A percentile compares a stretch with the other conserved stretches of the same genome.
Evolutionary conservation across 1,140 invertebrate genomes (phyloP).

Genomic region (Drosophila paulistorum): DNA sequence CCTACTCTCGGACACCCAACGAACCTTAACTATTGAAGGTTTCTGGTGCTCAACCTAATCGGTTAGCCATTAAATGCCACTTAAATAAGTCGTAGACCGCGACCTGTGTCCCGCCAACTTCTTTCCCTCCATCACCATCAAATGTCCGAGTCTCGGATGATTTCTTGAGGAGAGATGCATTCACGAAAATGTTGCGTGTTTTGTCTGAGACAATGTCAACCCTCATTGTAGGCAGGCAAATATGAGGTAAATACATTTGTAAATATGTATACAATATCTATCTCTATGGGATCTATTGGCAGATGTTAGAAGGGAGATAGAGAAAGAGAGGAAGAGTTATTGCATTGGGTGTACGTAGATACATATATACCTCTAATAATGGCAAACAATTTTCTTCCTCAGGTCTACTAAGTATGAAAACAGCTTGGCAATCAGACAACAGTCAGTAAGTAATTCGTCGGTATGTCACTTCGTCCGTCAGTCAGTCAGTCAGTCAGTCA

Average conservation of each 20-base stretch:
- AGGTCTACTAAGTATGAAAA: conserved; percentile 48
- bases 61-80: conserved; percentile 66
- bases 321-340: not conserved
- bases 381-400: conserved; percentile 54
- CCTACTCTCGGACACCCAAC: conserved; percentile 18
- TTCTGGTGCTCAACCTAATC: conserved; percentile 3
- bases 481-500: not conserved
- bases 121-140: not conserved
- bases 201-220: conserved; percentile 52
- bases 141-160: not conserved
- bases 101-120: not conserved
- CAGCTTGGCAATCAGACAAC: conserved; percentile 23
- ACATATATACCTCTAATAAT: conserved; percentile 44
- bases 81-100: conserved; percentile 43
- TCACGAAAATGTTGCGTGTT: conserved; percentile 64
- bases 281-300: not conserved
- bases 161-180: conserved; percentile 45
- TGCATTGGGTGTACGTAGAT: conserved; percentile 14
- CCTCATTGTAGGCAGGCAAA: conserved; percentile 39
- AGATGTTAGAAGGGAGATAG: not conserved
- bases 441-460: too few relatives aligned
- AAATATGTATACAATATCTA: conserved; percentile 13
- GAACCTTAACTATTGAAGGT: conserved; percentile 25
- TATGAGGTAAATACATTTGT: conserved; percentile 31
- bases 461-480: not conserved